Conservation (phyloP, 2,113 vertebrate genomes). For the Callipepla californica region DNA sequence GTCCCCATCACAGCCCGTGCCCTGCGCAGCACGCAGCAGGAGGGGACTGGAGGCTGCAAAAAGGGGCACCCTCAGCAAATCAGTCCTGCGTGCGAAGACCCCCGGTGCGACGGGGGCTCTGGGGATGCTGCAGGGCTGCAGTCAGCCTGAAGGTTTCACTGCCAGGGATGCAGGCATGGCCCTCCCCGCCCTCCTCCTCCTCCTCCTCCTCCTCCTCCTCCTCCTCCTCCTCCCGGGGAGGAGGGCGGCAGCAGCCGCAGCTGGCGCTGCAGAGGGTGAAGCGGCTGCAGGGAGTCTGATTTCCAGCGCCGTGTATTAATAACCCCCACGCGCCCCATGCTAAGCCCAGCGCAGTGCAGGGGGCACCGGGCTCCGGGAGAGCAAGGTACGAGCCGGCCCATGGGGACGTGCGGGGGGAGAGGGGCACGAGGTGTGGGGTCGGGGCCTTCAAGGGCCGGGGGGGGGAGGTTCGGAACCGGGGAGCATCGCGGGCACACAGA, state of each 20-base stretch:
- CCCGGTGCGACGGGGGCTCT: neutral
- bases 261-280: constrained; percentile 64
- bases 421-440: neutral
- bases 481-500: neutral
- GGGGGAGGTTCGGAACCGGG: neutral
- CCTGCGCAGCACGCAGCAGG: accelerated
- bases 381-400: constrained; percentile 74
- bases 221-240: constrained; percentile 27
- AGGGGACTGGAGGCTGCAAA: neutral
- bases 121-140: neutral
- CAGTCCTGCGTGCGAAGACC: neutral
- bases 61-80: neutral
- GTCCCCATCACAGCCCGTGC: accelerated
- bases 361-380: constrained; percentile 61
- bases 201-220: neutral
- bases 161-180: constrained; percentile 24
- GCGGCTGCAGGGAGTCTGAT: constrained; percentile 50
- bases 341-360: constrained; percentile 61
- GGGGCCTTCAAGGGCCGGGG: neutral
- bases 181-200: constrained; percentile 50
- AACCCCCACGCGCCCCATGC: constrained; percentile 68
- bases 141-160: neutral
- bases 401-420: neutral
- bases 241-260: constrained; percentile 71
- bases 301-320: constrained; percentile 77